Evolutionary conservation across 2,797 vertebrate species (phyloP), one percentile per base, ranked within the genome.

Genomic region (Neomorphus geoffroyi): DNA sequence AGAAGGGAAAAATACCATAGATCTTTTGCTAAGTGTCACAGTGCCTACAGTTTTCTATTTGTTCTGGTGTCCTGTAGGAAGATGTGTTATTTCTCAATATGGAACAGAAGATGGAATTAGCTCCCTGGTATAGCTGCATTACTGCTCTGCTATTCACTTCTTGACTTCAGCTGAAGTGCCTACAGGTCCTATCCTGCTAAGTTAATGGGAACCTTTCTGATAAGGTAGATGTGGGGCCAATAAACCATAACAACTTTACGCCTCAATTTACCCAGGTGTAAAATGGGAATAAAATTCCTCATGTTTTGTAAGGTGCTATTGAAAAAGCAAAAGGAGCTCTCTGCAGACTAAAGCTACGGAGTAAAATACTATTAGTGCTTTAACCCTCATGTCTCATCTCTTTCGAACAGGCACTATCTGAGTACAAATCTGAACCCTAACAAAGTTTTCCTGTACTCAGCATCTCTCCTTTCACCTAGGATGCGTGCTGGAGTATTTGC

Each of bases 261-360:
- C 90, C 81, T 92, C 56, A 48, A 91, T 96, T 93, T 96, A 92
- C 93, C 81, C 88, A 91, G 75, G 78, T 94, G 90, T 93, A 96
- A 95, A 93, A 88, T 57, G 78, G 67, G 73, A 93, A 93, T 92
- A 92, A 94, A 95, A 92, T 33, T 71, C 72, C 53, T 73, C 9
- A 8, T 35, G 84, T 93, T 93, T 94, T 74, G 78, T 67, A 93
- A 93, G 84, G 37, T 58, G 51, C 60, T 56, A 12, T 7, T 43
- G 78, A 65, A 92, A 92, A 78, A 83, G 26, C 46, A 17, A 43
- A 72, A 92, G 74, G 41, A 95, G 14, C 7, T 88, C 48, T 57
- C 71, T 85, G 69, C 46, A 24, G 39, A 93, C 67, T 84, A 92
- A 88, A 90, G 51, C 39, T 82, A 27, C 32, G 30, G 71, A 82